These are phyloP conservation scores for Apostichopus californicus DNA, from an alignment of 35 echinoderm and acorn worm genomes.

Conservation along the genomic window DNA sequence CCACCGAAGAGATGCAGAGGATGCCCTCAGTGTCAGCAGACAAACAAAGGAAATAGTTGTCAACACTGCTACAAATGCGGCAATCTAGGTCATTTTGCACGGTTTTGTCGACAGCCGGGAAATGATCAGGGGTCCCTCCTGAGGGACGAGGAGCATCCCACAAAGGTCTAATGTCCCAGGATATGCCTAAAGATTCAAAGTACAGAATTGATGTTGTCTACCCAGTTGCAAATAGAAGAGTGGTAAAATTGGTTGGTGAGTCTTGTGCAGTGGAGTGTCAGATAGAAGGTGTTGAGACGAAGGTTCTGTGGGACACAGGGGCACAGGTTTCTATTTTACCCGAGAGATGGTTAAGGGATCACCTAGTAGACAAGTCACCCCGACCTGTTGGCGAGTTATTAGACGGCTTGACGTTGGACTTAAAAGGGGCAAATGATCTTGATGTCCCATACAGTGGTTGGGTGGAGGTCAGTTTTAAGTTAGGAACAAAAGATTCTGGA, in stretches of 20 bases:
- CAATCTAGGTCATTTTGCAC: slow-evolving; percentile 48
- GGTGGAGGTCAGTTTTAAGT: not conserved
- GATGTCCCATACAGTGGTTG: slow-evolving; percentile 53
- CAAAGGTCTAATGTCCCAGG: not conserved
- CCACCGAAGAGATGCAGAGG: slow-evolving; percentile 44
- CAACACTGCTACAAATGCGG: slow-evolving; percentile 71
- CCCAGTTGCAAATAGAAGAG: too few species aligned
- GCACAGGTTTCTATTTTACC: not conserved
- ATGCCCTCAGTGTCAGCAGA: slow-evolving; percentile 43
- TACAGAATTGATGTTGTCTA: too few species aligned
- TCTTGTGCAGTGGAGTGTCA: not conserved
- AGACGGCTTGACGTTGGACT: not conserved
- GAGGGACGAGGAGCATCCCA: slow-evolving; percentile 18
- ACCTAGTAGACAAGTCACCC: not conserved
- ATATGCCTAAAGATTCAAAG: too few species aligned
- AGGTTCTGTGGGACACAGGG: not conserved
- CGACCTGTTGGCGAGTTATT: slow-evolving; percentile 44
- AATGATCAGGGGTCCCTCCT: slow-evolving; percentile 34
- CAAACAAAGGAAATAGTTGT: slow-evolving; percentile 21
- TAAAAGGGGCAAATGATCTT: slow-evolving; percentile 47
- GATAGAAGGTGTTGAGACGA: slow-evolving; percentile 1
- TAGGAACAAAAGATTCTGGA: not conserved
- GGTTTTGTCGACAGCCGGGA: slow-evolving; percentile 51
- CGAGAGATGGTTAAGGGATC: not conserved
- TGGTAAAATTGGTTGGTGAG: too few species aligned